These are phyloP conservation scores for Hypercompe scribonia DNA, from an alignment of 2,888 invertebrate genomes.

Conservation along the genomic window DNA sequence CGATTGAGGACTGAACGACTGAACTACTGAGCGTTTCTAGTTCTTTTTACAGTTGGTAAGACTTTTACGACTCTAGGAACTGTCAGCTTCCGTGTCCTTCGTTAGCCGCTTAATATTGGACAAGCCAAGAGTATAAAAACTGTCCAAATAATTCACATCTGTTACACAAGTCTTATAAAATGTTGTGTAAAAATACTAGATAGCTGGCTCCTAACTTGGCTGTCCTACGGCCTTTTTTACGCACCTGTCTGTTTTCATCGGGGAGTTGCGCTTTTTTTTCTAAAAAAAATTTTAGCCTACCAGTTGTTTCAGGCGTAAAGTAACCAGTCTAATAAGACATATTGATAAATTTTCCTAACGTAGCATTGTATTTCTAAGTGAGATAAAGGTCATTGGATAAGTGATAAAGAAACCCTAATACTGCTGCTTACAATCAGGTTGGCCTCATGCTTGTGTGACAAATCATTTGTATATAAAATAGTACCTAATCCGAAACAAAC, in stretches of 20 bases:
- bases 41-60: no score
- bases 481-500: slow-evolving; percentile 11
- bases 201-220: neutral
- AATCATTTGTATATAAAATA: neutral
- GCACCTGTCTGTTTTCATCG: neutral
- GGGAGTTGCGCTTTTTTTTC: neutral
- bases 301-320: neutral
- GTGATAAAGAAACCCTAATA: neutral
- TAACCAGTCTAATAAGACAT: neutral
- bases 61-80: no score
- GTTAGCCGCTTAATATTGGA: neutral
- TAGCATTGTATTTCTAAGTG: neutral
- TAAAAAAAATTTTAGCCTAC: neutral
- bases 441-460: neutral
- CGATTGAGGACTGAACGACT: no score
- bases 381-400: neutral
- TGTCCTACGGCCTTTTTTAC: neutral
- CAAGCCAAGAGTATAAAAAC: neutral
- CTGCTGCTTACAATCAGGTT: neutral
- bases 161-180: neutral
- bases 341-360: neutral
- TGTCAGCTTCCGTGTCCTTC: no score
- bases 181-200: neutral
- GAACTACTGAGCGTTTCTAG: no score
- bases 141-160: neutral